phyloP scores from a whole-genome alignment of 2,797 vertebrate species.

The Artibeus lituratus region DNA sequence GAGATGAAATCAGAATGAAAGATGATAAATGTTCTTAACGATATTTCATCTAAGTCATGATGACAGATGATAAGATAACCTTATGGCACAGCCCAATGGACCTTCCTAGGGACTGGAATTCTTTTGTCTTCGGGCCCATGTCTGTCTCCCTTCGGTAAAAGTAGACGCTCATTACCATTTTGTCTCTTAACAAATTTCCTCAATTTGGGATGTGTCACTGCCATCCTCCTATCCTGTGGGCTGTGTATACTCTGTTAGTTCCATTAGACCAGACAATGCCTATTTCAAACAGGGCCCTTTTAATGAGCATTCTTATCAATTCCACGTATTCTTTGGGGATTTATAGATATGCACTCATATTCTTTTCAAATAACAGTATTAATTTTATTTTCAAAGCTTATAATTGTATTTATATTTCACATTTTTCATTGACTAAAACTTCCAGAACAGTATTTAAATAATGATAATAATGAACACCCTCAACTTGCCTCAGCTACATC shows the following conservation, averaged over 20 bases:
- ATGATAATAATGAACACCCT: not conserved
- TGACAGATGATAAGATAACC: conserved; percentile 26
- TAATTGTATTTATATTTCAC: not conserved
- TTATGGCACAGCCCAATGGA: not conserved
- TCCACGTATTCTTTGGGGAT: not conserved
- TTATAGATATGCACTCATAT: not conserved
- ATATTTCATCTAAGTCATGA: conserved; percentile 6
- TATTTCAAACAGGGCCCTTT: not conserved
- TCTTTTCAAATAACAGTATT: not conserved
- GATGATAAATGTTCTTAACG: not conserved
- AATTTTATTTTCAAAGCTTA: not conserved
- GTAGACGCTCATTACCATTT: not conserved
- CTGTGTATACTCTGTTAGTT: not conserved
- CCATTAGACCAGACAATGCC: not conserved
- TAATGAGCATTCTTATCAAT: not conserved
- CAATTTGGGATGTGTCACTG: not conserved
- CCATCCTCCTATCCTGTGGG: not conserved
- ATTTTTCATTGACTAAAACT: not conserved
- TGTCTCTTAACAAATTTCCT: conserved; percentile 7
- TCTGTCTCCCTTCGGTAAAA: not conserved
- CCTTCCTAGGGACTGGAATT: not conserved
- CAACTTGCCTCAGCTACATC: not conserved
- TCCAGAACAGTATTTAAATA: conserved; percentile 22
- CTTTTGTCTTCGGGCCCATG: not conserved
- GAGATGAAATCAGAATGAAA: conserved; percentile 14